These are phyloP conservation scores for Manacus vitellinus DNA, from an alignment of 2,113 vertebrate genomes.

Conservation along the genomic window DNA sequence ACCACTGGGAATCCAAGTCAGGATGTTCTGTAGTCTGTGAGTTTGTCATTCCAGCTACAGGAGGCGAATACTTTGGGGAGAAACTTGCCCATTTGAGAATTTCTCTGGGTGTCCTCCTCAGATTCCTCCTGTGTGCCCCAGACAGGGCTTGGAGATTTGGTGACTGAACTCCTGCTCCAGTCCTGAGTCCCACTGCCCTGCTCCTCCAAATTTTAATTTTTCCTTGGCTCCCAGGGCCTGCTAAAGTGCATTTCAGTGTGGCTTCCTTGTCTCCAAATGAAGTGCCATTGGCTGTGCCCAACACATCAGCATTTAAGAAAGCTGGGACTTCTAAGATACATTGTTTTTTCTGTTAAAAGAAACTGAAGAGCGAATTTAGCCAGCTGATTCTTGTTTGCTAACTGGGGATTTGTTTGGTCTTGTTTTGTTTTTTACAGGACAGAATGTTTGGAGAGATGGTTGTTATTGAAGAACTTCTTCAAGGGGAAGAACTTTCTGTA, in stretches of 20 bases:
- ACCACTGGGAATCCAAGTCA: not conserved
- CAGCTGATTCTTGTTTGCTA: not conserved
- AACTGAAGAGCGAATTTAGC: not conserved
- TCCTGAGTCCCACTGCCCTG: not conserved
- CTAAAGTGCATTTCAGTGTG: not conserved
- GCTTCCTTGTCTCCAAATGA: not conserved
- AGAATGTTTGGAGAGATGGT: slow-evolving; percentile 83
- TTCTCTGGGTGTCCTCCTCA: not conserved
- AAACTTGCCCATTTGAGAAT: not conserved
- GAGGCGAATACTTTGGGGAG: not conserved
- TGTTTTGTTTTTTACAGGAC: slow-evolving; percentile 68
- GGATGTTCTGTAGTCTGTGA: not conserved
- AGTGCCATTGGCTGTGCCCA: not conserved
- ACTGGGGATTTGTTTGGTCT: not conserved
- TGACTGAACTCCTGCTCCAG: not conserved
- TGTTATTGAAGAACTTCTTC: slow-evolving; percentile 88
- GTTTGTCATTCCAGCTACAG: not conserved
- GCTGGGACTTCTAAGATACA: not conserved
- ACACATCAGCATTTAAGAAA: not conserved
- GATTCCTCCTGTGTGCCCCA: not conserved
- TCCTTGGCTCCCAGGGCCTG: not conserved
- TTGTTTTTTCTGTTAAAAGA: not conserved
- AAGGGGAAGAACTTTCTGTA: slow-evolving; percentile 91
- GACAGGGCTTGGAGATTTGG: not conserved
- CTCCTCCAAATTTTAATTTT: not conserved